Evolutionary conservation across 1,140 invertebrate genomes (phyloP).

Genomic region (Ceratoteleas bidentatus): DNA sequence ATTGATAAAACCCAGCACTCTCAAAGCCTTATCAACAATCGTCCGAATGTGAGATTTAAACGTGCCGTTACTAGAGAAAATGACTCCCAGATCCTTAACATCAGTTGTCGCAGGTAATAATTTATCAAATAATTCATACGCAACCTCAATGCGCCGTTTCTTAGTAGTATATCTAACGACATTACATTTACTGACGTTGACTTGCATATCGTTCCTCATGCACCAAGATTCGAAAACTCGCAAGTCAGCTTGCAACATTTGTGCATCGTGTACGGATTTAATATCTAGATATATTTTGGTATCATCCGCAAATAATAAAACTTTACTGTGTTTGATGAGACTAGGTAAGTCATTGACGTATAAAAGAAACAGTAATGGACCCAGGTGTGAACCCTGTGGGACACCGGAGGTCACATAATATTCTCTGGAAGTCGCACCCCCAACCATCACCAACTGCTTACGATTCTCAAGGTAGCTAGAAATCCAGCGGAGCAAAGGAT

Average conservation of each 20-base stretch:
- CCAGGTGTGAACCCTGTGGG: too few relatives aligned
- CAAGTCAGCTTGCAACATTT: not conserved
- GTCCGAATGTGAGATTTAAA: not conserved
- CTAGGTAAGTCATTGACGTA: conserved; percentile 4
- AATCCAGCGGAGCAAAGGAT: conserved; percentile 1
- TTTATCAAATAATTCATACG: not conserved
- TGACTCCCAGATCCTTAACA: not conserved
- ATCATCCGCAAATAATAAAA: conserved; percentile 19
- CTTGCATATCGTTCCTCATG: not conserved
- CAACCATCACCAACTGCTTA: not conserved
- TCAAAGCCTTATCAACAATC: not conserved
- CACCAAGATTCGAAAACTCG: not conserved
- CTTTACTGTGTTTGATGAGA: not conserved
- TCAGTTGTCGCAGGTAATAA: not conserved
- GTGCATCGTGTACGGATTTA: not conserved
- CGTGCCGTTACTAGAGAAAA: not conserved
- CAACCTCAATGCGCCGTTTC: not conserved
- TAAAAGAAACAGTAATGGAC: too few relatives aligned
- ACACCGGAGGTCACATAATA: conserved; percentile 5
- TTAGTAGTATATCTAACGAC: conserved; percentile 1
- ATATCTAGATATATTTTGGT: conserved; percentile 2
- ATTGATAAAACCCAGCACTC: conserved; percentile 3
- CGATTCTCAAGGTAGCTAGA: not conserved
- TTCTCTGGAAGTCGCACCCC: not conserved
- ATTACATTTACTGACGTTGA: conserved; percentile 5